Base-by-base conservation (phyloP, 2,888 invertebrate species). In the Plagiodera versicolora region DNA sequence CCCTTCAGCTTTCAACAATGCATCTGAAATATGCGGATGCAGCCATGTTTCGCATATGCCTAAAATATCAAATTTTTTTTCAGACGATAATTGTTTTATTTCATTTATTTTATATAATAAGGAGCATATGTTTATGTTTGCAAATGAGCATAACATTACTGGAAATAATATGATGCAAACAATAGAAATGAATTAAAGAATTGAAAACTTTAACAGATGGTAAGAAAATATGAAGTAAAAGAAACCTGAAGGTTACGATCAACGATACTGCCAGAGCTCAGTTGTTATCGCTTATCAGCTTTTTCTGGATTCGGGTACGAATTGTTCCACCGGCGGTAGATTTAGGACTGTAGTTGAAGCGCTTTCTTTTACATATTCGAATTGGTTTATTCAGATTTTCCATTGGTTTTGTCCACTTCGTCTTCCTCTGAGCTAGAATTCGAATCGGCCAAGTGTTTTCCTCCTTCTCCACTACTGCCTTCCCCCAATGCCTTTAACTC, bases 281-380 rank as follows among this genome's bases (percentile, higher is more conserved):
- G 6, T 24, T 24, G 47, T 48, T 50, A 50, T 50, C 32, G 30
- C 30, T 32, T 50, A 30, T 30, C 50, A 50, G 16, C 32, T 50
- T 50, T 50, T 50, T 50, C 16, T 50, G 30, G 32, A 30, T 50
- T 50, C 50, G 30, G 50, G 50, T 50, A 50, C 14, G 50, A 50
- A 30, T 32, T 50, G 50, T 50, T 50, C 16, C 50, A 30, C 50
- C 50, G 32, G n/a, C 50, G 30, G 17, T 50, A 11, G n/a, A 16
- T 50, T 32, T 30, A 1, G 28, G 50, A 28, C 50, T 50, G 14
- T 50, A 30, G 50, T 50, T 50, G 9, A 30, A 8, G 11, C 48
- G 48, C 18, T 48, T 48, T 24, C 48, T n/a, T 16, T 50, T 32
- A 14, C 50, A 24, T 30, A 30, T 30, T 20, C 19, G 47, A 16